Evolutionary conservation across 2,888 invertebrate genomes (phyloP).

Genomic region (Argyresthia albistria): DNA sequence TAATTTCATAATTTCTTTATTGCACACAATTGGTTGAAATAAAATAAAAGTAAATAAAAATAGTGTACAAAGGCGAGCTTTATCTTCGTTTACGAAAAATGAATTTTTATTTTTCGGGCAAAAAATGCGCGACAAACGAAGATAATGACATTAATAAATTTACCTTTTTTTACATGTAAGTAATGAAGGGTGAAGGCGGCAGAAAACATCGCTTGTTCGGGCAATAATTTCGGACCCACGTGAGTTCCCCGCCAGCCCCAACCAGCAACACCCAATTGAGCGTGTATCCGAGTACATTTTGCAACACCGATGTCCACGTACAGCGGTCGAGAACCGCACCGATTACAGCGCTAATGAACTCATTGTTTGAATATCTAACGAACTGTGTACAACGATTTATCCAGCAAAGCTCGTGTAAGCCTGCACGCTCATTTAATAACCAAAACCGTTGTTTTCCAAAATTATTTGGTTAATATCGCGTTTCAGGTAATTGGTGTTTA

Average conservation of each 20-base stretch:
- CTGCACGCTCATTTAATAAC: slow-evolving; percentile 10
- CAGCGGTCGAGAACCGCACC: slow-evolving; percentile 38
- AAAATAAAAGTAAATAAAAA: too few relatives aligned
- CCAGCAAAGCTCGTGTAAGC: slow-evolving; percentile 19
- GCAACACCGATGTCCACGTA: slow-evolving; percentile 17
- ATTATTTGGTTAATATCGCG: not conserved
- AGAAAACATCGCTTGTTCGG: slow-evolving; percentile 7
- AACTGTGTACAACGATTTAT: slow-evolving; percentile 38
- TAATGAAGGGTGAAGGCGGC: slow-evolving; percentile 4
- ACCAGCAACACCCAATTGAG: slow-evolving; percentile 14
- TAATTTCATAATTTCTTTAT: too few relatives aligned
- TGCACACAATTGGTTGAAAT: too few relatives aligned
- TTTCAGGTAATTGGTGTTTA: slow-evolving; percentile 35
- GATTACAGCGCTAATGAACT: slow-evolving; percentile 65
- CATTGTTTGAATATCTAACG: slow-evolving; percentile 66
- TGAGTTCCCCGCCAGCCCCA: slow-evolving; percentile 14
- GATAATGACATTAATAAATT: not conserved
- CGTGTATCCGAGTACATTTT: slow-evolving; percentile 8
- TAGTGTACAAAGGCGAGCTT: too few relatives aligned
- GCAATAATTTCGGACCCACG: slow-evolving; percentile 11
- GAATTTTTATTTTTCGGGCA: not conserved
- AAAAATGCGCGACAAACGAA: not conserved
- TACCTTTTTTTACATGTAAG: not conserved
- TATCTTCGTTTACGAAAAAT: too few relatives aligned
- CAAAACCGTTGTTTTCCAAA: not conserved